A percentile compares a stretch with the other conserved stretches of the same genome.
These are phyloP conservation scores for Xanthia icteritia DNA, from an alignment of 2,888 invertebrate genomes.

Conservation along the genomic window DNA sequence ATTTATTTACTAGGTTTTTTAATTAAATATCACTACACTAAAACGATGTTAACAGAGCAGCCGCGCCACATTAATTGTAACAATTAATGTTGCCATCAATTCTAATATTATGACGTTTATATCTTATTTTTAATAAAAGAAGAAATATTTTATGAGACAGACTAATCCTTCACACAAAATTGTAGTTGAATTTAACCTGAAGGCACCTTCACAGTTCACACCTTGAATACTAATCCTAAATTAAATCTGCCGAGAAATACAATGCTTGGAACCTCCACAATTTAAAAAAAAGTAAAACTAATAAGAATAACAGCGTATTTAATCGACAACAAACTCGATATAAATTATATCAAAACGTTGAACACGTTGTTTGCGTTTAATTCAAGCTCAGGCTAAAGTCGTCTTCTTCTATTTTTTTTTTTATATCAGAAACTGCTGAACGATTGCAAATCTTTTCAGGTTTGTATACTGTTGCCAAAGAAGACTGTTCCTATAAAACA, in stretches of 20 bases:
- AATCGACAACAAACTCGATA: background rate
- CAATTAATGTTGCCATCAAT: slow-evolving; percentile 49
- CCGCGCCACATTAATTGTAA: slow-evolving; percentile 2
- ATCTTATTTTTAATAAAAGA: slow-evolving; percentile 49
- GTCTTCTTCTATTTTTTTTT: slow-evolving; percentile 3
- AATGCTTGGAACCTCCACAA: background rate
- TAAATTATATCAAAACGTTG: slow-evolving; percentile 8
- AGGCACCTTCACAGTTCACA: slow-evolving; percentile 14
- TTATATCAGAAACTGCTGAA: background rate
- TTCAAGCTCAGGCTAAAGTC: background rate
- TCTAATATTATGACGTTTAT: slow-evolving; percentile 35
- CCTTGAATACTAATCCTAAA: slow-evolving; percentile 19
- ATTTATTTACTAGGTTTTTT: slow-evolving; percentile 59
- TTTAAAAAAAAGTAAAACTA: background rate
- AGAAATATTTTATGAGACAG: slow-evolving; percentile 45
- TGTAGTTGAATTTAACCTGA: slow-evolving; percentile 13
- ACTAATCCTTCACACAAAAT: slow-evolving; percentile 39
- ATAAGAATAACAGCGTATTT: background rate
- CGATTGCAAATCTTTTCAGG: background rate
- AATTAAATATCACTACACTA: slow-evolving; percentile 59
- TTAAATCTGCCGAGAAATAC: slow-evolving; percentile 2
- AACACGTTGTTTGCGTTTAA: slow-evolving; percentile 5
- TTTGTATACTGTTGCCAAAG: background rate
- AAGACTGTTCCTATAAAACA: background rate
- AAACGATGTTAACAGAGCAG: slow-evolving; percentile 31